Evolutionary conservation across 2,888 invertebrate genomes (phyloP), one percentile per base, ranked within the genome.

Genomic region (Rugalucina vietnamica): DNA sequence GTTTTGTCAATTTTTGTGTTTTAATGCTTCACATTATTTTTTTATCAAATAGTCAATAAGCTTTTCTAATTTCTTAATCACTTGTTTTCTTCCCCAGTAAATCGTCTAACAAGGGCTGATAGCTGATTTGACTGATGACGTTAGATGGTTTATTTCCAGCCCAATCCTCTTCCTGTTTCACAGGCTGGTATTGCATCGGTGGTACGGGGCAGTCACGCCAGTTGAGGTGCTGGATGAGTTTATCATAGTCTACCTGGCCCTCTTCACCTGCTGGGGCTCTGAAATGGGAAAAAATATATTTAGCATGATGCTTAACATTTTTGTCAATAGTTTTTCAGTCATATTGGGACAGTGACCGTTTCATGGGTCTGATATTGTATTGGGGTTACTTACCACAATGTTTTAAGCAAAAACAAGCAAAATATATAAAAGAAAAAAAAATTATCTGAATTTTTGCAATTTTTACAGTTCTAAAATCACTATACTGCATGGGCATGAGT

Each of bases 131-230:
- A 21, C 82, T 85, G 74, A 92, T 89, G 65, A 83, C 82, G 49
- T 88, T 91, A 54, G 84, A 87, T 32, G 88, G 74, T 60, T 81
- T 87, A 50, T 91, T 92, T 65, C 92, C 93, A 24, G 87, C 82
- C 93, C 93, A 93, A 57, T 87, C 79, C 1, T 91, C 90, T 37
- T 91, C 91, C 36, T 87, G 86, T 8, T 82, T 73, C 12, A 90
- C 83, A 14, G 91, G 86, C 83, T 91, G 89, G 78, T 91, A 90
- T 86, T 91, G 91, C 88, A 92, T 90, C 14, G 93, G 91, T 4
- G 93, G 89, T 24, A 92, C 92, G 0, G 94, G 94, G 85, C 85
- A 85, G 85, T 94, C 93, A 4, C 93, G 86, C 95, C 95, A 95
- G 93, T 95, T 94, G 81, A 94, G 89, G 37, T 88, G 82, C 57